Evolutionary conservation across 2,797 vertebrate species (phyloP).

Genomic region (Heteromormyrus szaboi): DNA sequence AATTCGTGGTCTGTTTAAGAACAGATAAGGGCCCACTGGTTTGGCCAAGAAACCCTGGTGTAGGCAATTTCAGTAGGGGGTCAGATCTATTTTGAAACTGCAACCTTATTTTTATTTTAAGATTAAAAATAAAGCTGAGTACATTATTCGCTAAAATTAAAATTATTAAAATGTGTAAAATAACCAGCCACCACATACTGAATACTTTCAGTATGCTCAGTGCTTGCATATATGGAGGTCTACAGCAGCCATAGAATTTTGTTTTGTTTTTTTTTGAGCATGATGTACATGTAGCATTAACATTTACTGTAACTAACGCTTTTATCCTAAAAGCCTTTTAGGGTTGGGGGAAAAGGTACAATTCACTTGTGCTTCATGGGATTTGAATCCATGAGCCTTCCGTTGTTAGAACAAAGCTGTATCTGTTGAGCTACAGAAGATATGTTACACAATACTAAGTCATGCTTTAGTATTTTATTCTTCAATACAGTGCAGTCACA

Average conservation of each 20-base stretch:
- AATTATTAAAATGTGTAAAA: not conserved
- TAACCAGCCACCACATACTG: not conserved
- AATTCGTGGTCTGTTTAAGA: not conserved
- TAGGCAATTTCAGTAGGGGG: not conserved
- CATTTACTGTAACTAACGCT: not conserved
- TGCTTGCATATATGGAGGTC: not conserved
- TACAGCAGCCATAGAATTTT: not conserved
- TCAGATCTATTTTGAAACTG: not conserved
- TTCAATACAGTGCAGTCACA: not conserved
- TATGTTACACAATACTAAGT: too few species aligned
- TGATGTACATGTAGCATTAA: not conserved
- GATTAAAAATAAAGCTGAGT: not conserved
- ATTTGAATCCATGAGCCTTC: not conserved
- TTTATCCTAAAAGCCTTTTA: not conserved
- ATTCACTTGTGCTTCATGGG: not conserved
- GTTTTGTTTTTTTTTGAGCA: not conserved
- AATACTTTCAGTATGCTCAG: not conserved
- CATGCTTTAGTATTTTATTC: not conserved
- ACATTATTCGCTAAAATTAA: not conserved
- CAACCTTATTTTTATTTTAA: not conserved
- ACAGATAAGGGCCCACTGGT: not conserved
- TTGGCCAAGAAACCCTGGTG: not conserved
- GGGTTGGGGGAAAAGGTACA: not conserved
- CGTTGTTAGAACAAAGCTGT: not conserved
- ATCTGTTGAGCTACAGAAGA: not conserved